Evolutionary conservation across 2,797 vertebrate species (phyloP).

Genomic region (Tenualosa thibaudeaui): DNA sequence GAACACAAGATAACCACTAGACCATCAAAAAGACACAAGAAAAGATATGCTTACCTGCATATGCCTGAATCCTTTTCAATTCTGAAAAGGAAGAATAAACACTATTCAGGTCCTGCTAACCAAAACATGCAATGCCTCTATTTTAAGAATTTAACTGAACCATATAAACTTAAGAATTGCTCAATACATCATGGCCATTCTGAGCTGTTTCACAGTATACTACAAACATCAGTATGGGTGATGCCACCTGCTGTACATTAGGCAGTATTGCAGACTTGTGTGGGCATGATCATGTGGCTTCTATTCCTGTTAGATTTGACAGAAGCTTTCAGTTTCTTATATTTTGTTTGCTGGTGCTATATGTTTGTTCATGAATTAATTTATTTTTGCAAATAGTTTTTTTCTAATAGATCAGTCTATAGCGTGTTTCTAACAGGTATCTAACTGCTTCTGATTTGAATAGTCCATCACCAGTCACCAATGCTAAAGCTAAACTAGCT

Average conservation of each 20-base stretch:
- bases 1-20: neutral
- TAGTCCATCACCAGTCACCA: too few relatives aligned
- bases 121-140: neutral
- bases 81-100: constrained; percentile 53
- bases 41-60: constrained; percentile 54
- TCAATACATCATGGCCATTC: too few relatives aligned
- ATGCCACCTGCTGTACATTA: too few relatives aligned
- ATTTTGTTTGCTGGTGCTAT: neutral
- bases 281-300: too few relatives aligned
- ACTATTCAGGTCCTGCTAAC: neutral
- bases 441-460: too few relatives aligned
- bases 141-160: neutral
- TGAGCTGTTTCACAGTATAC: too few relatives aligned
- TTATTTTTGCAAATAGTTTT: neutral
- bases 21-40: neutral
- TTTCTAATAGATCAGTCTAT: too few relatives aligned
- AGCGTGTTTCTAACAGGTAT: too few relatives aligned
- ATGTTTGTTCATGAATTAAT: neutral
- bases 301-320: constrained; percentile 34
- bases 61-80: constrained; percentile 57
- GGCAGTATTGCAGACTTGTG: too few relatives aligned
- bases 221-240: too few relatives aligned
- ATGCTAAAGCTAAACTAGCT: too few relatives aligned
- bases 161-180: neutral
- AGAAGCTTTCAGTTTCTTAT: neutral